Base-by-base conservation (phyloP, 2,797 vertebrate genomes). In the Benthosema pterotum region DNA sequence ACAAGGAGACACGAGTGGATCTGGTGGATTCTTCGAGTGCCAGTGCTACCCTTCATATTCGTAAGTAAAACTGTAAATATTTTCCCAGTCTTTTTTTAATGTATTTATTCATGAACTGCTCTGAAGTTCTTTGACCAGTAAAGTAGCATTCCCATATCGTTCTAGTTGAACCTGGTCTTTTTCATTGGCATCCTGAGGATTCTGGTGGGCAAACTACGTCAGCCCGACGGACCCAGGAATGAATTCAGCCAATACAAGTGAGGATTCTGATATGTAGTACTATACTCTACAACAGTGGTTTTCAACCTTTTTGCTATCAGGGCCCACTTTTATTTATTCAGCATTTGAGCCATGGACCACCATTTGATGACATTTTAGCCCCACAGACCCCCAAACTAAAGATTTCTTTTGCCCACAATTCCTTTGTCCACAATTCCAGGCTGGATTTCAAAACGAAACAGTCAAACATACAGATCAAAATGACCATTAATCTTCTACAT, bases 21-120 rank as follows among this genome's bases (percentile, higher is more conserved):
- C 70, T 97, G 95, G 95, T 98, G 96, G 97, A 94, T 98, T 66
- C 95, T 99, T 52, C 92, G 93, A 79, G 94, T 96, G 50, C 96
- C 97, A 13, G 87, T 98, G 74, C 90, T 96, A 60, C 68, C 95
- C 11, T 95, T 94, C 61, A 95, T 98, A 83, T 91, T 84, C 75
- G 97, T 98, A 91, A 95, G 91, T 88, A 52, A 49, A 11, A 45
- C 50, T 18, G 5, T 42, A n/a, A n/a, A 12, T 3, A 65, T 18
- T 46, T n/a, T n/a, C 8, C 38, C 15, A 45, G 8, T 48, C 8
- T 59, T n/a, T 38, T 8, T 19, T 6, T n/a, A 4, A 15, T 13
- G 3, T 4, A 48, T 59, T 49, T 2, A 4, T 54, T 6, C 8
- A 46, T 45, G 6, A 17, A 9, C 42, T 59, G 13, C 22, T 19